Evolutionary conservation across 2,888 invertebrate species (phyloP).

Genomic region (Entomobrya proxima): DNA sequence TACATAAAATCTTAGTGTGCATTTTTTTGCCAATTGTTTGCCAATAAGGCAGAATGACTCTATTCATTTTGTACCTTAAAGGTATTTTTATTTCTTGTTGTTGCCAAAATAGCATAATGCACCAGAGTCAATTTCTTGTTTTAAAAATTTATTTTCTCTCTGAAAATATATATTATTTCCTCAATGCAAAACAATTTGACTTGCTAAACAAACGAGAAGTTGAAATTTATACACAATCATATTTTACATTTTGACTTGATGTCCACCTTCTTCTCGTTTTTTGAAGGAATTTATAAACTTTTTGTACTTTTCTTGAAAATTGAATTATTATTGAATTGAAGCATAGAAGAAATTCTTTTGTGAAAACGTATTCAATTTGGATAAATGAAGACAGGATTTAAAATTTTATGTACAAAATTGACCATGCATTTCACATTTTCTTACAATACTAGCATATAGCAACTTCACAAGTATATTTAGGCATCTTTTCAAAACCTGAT

Average conservation of each 20-base stretch:
- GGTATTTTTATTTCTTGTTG: too few species aligned
- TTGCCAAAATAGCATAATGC: too few species aligned
- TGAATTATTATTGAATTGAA: conserved; percentile 22
- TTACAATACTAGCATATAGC: neutral
- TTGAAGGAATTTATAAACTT: neutral
- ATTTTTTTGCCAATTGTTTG: too few species aligned
- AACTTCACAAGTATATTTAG: conserved; percentile 21
- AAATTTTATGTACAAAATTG: neutral
- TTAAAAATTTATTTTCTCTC: neutral
- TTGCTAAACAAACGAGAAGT: too few species aligned
- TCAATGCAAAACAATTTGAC: neutral
- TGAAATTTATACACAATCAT: too few species aligned
- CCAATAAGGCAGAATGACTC: too few species aligned
- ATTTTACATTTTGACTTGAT: too few species aligned
- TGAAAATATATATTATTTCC: too few species aligned
- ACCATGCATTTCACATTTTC: neutral
- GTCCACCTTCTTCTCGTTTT: too few species aligned
- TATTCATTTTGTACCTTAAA: too few species aligned
- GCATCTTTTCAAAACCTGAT: conserved; percentile 5
- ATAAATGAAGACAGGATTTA: neutral
- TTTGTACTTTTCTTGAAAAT: conserved; percentile 23
- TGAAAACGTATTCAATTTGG: conserved; percentile 11
- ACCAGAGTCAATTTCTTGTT: too few species aligned
- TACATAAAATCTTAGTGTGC: too few species aligned
- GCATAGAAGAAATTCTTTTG: neutral